Evolutionary conservation across 2,797 vertebrate species (phyloP), one percentile per base, ranked within the genome.

Genomic region (Malacoraja senta): DNA sequence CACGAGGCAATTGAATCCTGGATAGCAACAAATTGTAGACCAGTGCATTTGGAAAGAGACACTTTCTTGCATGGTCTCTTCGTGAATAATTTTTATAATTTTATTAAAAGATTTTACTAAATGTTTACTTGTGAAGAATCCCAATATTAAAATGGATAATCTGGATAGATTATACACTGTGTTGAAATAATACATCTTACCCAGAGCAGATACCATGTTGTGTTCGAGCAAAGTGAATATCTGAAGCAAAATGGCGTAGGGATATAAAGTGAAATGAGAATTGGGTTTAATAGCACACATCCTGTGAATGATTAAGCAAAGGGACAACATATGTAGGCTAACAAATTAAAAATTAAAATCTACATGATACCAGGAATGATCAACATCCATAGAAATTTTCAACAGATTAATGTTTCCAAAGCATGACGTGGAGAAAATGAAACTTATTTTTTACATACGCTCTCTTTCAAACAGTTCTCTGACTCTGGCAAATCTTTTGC

Each of bases 391-490:
- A 10, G 26, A 76, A 53, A 35, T 78, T 76, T 29, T 10, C 29
- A 58, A 93, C 71, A 76, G 38, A 12, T 77, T 2, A 15, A 77
- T 58, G 17, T 53, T 77, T 21, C 58, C 24, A 76, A 38, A 15
- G 58, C n/a, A 32, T 4, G 19, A 77, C 12, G 24, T 77, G 15
- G 15, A 21, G 32, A 68, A 65, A 35, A 88, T 17, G 32, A 32
- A 35, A 9, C 0, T 15, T 86, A 44, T 15, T 83, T 63, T 83
- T n/a, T 24, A 93, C 99, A 94, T 96, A 99, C 99, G 99, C 71
- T 99, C 99, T 95, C 97, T 98, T 94, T 99, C 98, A 93, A 99
- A 99, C 58, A 99, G 97, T 93, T 99, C 99, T 93, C 99, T 94
- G 83, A 99, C 98, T 81, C 99, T 0, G 98, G 98, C 12, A 99